Evolutionary conservation across 2,113 vertebrate genomes (phyloP), one percentile per base, ranked within the genome.

Genomic region (Pedionomus torquatus): DNA sequence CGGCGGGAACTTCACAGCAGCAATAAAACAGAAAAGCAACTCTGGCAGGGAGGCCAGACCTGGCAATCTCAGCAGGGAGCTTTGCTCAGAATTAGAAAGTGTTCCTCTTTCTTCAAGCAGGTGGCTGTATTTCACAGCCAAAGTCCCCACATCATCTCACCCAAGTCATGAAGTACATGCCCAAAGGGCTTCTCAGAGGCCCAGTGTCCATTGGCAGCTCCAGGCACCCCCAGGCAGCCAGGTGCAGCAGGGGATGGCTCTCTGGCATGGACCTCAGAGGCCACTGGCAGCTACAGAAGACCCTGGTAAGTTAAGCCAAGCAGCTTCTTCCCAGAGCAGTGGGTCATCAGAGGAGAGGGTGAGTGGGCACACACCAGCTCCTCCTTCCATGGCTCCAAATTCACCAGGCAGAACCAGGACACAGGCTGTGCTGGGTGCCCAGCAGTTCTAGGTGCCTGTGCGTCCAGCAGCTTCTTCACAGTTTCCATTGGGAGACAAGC

Each of bases 401-500:
- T 55, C 66, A 37, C 48, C 9, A 2, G 46, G 68, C 69, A 82
- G 70, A 24, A 55, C 64, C 3, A 2, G 64, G 39, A 52, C 31
- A 11, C 2, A n/a, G 89, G 33, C 26, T 63, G 4, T 55, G 44
- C 78, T 26, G n/a, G 24, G 23, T 1, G 2, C 20, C 19, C 87
- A 57, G 49, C 65, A 76, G 65, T 44, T 87, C 69, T 97, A 96
- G 60, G 94, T 85, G 70, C 64, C 85, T 0, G 5, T 10, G 4
- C 18, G 66, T 85, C 66, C 82, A 44, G 75, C 43, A 21, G 63
- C 71, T 54, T 96, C 97, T 71, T 98, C 96, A 0, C 87, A 98
- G 75, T 94, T 97, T 80, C 98, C 97, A 1, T 93, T 98, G 61
- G 93, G 95, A 37, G 92, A 68, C 10, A 98, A 33, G 31, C 90